A percentile compares a stretch with the other conserved stretches of the same genome.
These are phyloP conservation scores for Junonia oenone DNA, from an alignment of 2,888 invertebrate genomes.

Conservation along the genomic window DNA sequence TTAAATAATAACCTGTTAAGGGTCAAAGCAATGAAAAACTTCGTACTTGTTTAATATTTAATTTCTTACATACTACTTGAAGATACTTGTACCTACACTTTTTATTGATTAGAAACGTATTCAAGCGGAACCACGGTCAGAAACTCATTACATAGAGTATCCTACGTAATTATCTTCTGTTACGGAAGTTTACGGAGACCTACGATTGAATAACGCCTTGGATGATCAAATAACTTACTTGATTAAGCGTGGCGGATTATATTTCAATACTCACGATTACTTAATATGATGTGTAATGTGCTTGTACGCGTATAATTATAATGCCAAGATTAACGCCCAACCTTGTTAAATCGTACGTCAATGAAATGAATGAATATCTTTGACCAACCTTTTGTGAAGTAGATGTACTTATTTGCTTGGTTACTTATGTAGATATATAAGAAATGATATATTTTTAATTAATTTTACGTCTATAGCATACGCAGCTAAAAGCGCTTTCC, in stretches of 20 bases:
- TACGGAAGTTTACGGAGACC: slow-evolving; percentile 21
- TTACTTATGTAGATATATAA: too few species aligned
- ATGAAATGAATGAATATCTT: background rate
- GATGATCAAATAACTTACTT: slow-evolving; percentile 21
- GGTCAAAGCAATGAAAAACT: too few species aligned
- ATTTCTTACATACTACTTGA: too few species aligned
- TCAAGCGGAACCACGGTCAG: background rate
- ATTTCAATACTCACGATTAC: slow-evolving; percentile 13
- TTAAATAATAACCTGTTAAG: too few species aligned
- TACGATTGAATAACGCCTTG: slow-evolving; percentile 18
- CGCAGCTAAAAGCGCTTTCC: too few species aligned
- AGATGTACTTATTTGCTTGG: too few species aligned
- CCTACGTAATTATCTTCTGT: background rate
- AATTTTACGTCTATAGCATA: too few species aligned
- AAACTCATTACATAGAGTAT: background rate
- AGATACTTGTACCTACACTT: too few species aligned
- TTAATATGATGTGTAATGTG: background rate
- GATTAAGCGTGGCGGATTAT: slow-evolving; percentile 8
- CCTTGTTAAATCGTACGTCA: background rate
- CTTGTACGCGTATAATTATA: background rate
- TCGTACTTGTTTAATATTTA: too few species aligned
- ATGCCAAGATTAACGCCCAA: background rate
- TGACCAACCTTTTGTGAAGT: too few species aligned
- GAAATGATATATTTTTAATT: too few species aligned
- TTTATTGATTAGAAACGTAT: background rate